Evolutionary conservation across 2,113 vertebrate genomes (phyloP).

Genomic region (Octodon degus): DNA sequence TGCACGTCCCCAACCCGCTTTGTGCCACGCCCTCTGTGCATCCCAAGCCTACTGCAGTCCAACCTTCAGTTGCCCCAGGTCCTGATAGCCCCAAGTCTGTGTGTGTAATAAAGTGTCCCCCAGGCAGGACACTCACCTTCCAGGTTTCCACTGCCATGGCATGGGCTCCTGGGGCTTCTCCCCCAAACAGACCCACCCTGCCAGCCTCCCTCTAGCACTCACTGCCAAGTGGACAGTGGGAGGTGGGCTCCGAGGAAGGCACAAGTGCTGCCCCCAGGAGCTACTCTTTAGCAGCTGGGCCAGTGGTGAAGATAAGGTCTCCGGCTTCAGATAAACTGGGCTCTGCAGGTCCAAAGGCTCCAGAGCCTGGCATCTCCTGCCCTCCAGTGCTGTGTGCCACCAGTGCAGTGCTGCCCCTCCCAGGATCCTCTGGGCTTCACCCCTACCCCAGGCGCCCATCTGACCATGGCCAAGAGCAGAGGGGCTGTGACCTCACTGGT

Average conservation of each 20-base stretch:
- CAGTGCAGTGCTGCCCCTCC: not conserved
- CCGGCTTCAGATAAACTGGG: not conserved
- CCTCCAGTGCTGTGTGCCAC: not conserved
- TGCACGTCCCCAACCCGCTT: not conserved
- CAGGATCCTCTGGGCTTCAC: not conserved
- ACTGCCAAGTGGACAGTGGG: not conserved
- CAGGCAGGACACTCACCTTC: not conserved
- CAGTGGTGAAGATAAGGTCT: not conserved
- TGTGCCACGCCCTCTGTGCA: not conserved
- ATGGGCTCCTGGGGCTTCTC: not conserved
- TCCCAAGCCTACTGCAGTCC: not conserved
- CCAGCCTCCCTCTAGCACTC: not conserved
- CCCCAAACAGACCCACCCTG: not conserved
- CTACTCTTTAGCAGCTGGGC: not conserved
- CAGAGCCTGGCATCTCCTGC: rapidly evolving
- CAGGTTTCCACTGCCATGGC: not conserved
- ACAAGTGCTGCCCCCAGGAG: rapidly evolving
- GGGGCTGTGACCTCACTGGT: not conserved
- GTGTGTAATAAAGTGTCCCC: not conserved
- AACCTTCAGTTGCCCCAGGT: not conserved
- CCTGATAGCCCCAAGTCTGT: not conserved
- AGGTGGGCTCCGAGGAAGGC: not conserved
- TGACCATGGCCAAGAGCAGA: not conserved
- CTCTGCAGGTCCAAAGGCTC: not conserved
- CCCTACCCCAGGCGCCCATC: not conserved